Evolutionary conservation across 2,888 invertebrate species (phyloP), one percentile per base, ranked within the genome.

Genomic region (Thyatira batis): DNA sequence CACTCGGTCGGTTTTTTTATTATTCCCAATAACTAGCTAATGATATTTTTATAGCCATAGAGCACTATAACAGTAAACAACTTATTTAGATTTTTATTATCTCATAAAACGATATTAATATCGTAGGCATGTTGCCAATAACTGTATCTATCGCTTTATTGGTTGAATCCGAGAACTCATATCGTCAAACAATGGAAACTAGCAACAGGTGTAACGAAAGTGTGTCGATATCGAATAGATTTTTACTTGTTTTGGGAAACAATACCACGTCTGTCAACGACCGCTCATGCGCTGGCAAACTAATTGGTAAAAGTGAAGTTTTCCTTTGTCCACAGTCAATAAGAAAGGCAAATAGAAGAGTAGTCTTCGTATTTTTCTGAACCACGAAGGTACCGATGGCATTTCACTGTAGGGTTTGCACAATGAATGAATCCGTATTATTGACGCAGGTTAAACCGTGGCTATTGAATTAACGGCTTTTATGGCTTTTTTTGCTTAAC

Each of bases 231-330:
- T 75, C 76, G 65, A 76, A 68, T 73, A 76, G 73, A 82, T 84
- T 86, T 87, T 87, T 84, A 85, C 85, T 85, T 82, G 82, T 85
- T 87, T 85, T 79, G 50, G 82, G 79, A 85, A 88, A 89, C 89
- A 90, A 89, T 84, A 87, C 78, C 57, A 52, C 60, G 67, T 66
- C 73, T 87, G 81, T 83, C 68, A 69, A 65, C 61, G 68, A 54
- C 60, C 67, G 77, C 71, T 80, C 84, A 82, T 80, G 84, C 78
- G 71, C 68, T 65, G 67, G 68, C 71, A 61, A 75, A 74, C 77
- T 89, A 91, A 91, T 91, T 89, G 88, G 91, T 89, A 91, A 91
- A 90, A 92, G 89, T 89, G 79, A 82, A 79, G 82, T 79, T 86
- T 84, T 87, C 82, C 81, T 80, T 83, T 80, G 79, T 77, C 69